These are phyloP conservation scores for Apteryx mantelli DNA, from an alignment of 2,113 vertebrate genomes.

Conservation along the genomic window DNA sequence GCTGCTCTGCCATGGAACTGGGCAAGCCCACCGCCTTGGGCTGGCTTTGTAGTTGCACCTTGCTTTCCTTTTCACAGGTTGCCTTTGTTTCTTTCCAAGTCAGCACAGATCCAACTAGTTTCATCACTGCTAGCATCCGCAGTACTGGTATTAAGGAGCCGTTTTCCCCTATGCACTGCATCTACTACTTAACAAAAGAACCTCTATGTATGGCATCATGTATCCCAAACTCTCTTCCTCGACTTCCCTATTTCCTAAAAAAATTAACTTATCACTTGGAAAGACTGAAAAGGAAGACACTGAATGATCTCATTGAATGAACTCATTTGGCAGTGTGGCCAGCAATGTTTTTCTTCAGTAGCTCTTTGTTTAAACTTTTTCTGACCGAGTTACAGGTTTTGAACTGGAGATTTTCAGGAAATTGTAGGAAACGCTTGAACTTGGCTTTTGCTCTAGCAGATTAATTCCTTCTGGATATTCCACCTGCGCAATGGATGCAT, in stretches of 20 bases:
- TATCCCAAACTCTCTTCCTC: not conserved
- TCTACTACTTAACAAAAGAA: not conserved
- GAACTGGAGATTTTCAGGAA: conserved; percentile 20
- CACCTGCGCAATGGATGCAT: not conserved
- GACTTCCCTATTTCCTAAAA: not conserved
- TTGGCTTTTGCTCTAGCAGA: not conserved
- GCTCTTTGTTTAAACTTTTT: conserved; percentile 35
- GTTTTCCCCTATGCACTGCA: not conserved
- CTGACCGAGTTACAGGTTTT: conserved; percentile 3
- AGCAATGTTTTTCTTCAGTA: not conserved
- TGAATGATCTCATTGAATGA: conserved; percentile 21
- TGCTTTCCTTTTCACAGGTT: not conserved
- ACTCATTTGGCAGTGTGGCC: conserved; percentile 10
- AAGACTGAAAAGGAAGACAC: conserved; percentile 36
- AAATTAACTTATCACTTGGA: conserved; percentile 34
- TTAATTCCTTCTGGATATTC: conserved; percentile 38
- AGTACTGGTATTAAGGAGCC: not conserved
- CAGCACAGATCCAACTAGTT: not conserved
- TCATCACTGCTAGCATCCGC: fast-evolving
- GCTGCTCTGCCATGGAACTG: fast-evolving
- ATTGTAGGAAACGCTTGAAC: conserved; percentile 36
- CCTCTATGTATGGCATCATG: not conserved
- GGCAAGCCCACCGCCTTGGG: not conserved
- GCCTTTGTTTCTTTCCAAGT: fast-evolving
- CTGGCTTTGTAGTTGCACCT: not conserved